These are phyloP conservation scores for Ceratosolen solmsi DNA, from an alignment of 1,140 invertebrate genomes.

Conservation along the genomic window DNA sequence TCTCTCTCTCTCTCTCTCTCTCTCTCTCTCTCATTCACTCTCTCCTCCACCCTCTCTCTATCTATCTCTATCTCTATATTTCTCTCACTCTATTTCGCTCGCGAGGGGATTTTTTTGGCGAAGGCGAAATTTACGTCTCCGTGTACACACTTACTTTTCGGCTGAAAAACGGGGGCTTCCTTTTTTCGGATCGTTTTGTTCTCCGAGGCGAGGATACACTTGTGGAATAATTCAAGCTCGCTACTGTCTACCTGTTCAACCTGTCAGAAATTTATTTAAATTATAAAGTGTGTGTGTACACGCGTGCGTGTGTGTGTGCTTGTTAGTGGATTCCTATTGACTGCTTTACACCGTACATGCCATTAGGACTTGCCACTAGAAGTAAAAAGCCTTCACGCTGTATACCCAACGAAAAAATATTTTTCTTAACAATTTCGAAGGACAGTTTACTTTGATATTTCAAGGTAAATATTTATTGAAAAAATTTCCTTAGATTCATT, in stretches of 20 bases:
- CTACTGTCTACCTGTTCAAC: constrained; percentile 29
- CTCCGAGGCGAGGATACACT: constrained; percentile 6
- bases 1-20: constrained; percentile 16
- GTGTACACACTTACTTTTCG: constrained; percentile 31
- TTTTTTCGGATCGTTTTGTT: neutral
- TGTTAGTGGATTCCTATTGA: constrained; percentile 25
- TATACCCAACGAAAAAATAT: neutral
- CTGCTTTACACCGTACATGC: constrained; percentile 36
- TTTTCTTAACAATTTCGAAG: neutral
- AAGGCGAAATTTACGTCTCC: constrained; percentile 45
- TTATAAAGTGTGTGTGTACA: constrained; percentile 32
- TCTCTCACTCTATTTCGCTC: neutral
- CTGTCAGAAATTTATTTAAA: constrained; percentile 47
- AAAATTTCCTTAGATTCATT: too few species aligned
- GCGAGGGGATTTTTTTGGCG: neutral
- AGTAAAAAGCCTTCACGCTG: constrained; percentile 18
- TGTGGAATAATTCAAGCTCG: constrained; percentile 42
- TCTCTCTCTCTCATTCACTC: neutral
- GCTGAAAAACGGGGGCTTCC: constrained; percentile 1
- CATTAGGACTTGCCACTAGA: constrained; percentile 32
- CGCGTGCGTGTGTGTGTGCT: constrained; percentile 16
- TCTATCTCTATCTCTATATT: neutral
- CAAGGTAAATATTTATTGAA: neutral
- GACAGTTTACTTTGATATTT: neutral
- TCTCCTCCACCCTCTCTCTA: constrained; percentile 4